These are phyloP conservation scores for Gryllus longicercus DNA, from an alignment of 2,888 invertebrate species.

Conservation along the genomic window DNA sequence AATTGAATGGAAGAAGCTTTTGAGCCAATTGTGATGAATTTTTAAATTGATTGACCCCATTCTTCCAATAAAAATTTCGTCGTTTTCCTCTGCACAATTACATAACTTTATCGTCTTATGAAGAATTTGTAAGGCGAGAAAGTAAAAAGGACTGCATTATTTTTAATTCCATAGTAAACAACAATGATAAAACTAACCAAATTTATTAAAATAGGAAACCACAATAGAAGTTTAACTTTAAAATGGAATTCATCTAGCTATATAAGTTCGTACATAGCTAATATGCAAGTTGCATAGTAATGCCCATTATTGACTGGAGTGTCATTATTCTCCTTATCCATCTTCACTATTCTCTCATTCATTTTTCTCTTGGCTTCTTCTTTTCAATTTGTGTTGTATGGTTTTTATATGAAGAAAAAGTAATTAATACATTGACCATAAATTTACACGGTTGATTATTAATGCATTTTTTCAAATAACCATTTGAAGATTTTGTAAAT, in stretches of 20 bases:
- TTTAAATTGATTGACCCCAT: neutral
- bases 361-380: slow-evolving; percentile 20
- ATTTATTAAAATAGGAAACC: too few relatives aligned
- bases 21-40: too few relatives aligned
- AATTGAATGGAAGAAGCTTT: too few relatives aligned
- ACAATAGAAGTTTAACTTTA: too few relatives aligned
- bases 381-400: neutral
- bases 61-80: neutral
- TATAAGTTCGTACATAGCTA: neutral
- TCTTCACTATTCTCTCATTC: neutral
- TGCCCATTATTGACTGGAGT: neutral
- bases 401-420: neutral
- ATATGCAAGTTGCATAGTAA: neutral
- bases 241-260: neutral
- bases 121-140: too few relatives aligned
- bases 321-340: neutral
- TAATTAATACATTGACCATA: neutral
- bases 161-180: too few relatives aligned
- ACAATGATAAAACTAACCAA: too few relatives aligned
- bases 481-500: too few relatives aligned
- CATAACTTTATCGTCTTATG: too few relatives aligned
- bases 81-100: too few relatives aligned
- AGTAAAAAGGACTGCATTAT: neutral
- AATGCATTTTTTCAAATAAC: neutral
- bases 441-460: neutral